These are phyloP conservation scores for Melanotus villosus DNA, from an alignment of 2,888 invertebrate species.

Conservation along the genomic window DNA sequence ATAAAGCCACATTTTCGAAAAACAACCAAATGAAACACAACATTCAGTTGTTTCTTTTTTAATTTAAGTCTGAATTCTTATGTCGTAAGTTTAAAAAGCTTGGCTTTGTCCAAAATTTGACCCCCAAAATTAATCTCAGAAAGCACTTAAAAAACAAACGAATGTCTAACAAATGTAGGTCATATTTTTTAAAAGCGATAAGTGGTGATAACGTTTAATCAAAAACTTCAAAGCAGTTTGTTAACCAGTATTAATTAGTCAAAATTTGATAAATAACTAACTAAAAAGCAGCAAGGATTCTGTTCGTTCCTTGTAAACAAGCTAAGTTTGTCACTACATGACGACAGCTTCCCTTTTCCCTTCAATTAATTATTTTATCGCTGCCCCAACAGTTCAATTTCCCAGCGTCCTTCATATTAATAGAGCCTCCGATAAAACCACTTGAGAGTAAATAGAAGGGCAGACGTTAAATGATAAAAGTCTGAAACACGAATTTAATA, in stretches of 20 bases:
- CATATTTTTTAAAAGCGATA: too few species aligned
- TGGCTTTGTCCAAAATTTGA: too few species aligned
- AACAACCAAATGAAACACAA: too few species aligned
- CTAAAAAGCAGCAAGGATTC: constrained; percentile 9
- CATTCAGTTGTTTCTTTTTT: too few species aligned
- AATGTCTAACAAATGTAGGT: too few species aligned
- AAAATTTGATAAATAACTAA: background rate
- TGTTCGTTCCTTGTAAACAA: constrained; percentile 15
- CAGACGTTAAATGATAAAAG: background rate
- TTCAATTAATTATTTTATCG: constrained; percentile 34
- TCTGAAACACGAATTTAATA: background rate
- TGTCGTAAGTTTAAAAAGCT: too few species aligned
- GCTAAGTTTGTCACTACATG: constrained; percentile 14
- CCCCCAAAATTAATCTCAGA: too few species aligned
- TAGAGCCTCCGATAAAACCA: constrained; percentile 29
- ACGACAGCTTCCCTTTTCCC: constrained; percentile 9
- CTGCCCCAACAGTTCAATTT: constrained; percentile 30
- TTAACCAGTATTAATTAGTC: background rate
- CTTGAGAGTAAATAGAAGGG: constrained; percentile 7
- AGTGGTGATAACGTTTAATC: too few species aligned
- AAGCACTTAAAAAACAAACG: too few species aligned
- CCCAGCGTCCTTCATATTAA: constrained; percentile 33
- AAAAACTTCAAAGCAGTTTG: constrained; percentile 1
- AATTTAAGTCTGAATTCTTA: too few species aligned
- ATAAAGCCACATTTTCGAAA: too few species aligned